Conservation (phyloP, 2,888 invertebrate genomes). For the Acanthococcus lagerstroemiae region DNA sequence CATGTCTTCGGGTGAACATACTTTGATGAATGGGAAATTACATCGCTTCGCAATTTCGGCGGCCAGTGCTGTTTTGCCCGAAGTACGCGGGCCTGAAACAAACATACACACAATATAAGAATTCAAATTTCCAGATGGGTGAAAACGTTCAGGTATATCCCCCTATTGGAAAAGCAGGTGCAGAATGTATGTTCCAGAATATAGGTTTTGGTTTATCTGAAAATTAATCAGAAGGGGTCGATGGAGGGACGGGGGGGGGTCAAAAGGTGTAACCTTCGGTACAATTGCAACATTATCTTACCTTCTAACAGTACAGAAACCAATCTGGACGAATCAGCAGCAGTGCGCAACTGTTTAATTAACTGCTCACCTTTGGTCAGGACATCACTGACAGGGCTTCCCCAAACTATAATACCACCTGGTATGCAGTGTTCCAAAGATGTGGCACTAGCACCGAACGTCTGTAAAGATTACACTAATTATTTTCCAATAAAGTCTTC, state of each 20-base stretch:
- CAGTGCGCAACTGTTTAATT: conserved; percentile 72
- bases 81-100: conserved; percentile 75
- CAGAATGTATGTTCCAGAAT: too few relatives aligned
- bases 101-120: too few relatives aligned
- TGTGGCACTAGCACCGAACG: conserved; percentile 91
- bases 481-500: too few relatives aligned
- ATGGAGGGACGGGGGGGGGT: too few relatives aligned
- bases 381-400: conserved; percentile 73
- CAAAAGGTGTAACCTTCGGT: too few relatives aligned
- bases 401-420: conserved; percentile 89
- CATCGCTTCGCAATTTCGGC: conserved; percentile 93
- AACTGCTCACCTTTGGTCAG: conserved; percentile 85
- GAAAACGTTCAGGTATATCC: too few relatives aligned
- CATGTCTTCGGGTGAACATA: conserved; percentile 93
- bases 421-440: conserved; percentile 74
- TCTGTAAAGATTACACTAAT: conserved; percentile 57
- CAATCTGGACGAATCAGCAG: conserved; percentile 64
- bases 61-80: conserved; percentile 94
- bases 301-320: conserved; percentile 81
- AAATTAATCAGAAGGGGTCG: too few relatives aligned
- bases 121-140: too few relatives aligned
- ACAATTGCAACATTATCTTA: conserved; percentile 10
- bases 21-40: conserved; percentile 96
- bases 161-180: too few relatives aligned
- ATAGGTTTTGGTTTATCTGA: too few relatives aligned